Conservation (phyloP, 2,888 invertebrate genomes). For the Nephrotoma guestfalica region DNA sequence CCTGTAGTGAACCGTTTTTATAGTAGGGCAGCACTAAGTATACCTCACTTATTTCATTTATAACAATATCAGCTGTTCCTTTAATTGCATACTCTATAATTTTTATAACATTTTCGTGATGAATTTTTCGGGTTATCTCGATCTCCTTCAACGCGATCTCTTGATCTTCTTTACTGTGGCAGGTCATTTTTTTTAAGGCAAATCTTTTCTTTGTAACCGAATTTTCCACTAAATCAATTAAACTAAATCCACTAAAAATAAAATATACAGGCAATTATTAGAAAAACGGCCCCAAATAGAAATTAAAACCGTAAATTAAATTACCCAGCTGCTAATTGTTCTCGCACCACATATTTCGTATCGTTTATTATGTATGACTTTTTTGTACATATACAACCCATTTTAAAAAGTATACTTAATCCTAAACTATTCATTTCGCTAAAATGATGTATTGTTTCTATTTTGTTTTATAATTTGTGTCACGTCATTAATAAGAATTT, state of each 20-base stretch:
- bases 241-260: constrained; percentile 59
- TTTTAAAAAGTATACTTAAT: constrained; percentile 50
- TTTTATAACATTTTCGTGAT: constrained; percentile 59
- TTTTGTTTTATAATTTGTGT: background rate
- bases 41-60: constrained; percentile 54
- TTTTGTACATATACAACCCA: constrained; percentile 62
- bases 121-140: constrained; percentile 51
- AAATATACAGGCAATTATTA: constrained; percentile 8
- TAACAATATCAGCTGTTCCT: constrained; percentile 48
- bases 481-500: background rate
- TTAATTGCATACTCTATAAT: constrained; percentile 43
- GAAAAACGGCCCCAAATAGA: background rate
- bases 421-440: constrained; percentile 51
- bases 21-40: constrained; percentile 62
- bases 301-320: background rate
- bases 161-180: constrained; percentile 65
- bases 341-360: constrained; percentile 49
- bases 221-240: constrained; percentile 63
- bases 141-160: constrained; percentile 55
- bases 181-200: constrained; percentile 68
- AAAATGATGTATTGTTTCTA: constrained; percentile 4
- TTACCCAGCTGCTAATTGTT: constrained; percentile 61
- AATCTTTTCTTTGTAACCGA: constrained; percentile 44
- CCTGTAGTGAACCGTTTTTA: constrained; percentile 59
- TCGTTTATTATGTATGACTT: constrained; percentile 57